Evolutionary conservation across 1,140 invertebrate species (phyloP), one percentile per base, ranked within the genome.

Genomic region (Drosophila kurseongensis): DNA sequence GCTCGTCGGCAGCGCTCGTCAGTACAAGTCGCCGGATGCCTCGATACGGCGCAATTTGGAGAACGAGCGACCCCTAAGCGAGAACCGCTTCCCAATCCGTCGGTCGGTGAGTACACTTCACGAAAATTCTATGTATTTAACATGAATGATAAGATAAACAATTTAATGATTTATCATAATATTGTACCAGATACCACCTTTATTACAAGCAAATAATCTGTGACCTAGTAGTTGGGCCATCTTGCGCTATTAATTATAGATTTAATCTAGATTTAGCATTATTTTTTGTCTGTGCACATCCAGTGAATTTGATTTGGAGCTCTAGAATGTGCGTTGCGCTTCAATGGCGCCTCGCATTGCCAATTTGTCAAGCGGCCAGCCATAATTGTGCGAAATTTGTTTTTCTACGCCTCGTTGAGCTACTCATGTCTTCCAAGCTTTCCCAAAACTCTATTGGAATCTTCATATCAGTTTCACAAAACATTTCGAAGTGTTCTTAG

Each of bases 21-120:
- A 66, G 63, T 88, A 88, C 47, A 88, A 88, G 75, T 89, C 84
- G 42, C 84, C 83, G 74, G 79, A 89, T 88, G 84, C 36, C 57
- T 77, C 83, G 59, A 27, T 74, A 52, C 52, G 60, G 48, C 66
- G 79, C 54, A 66, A 60, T 73, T 88, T 77, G 72, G 79, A 89
- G 59, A 73, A 76, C 76, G 80, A 78, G 45, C 84, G 83, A 10
- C 83, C 83, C 57, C 84, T 80, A 42, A 88, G 83, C 62, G 83
- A 89, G 76, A 88, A 88, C 66, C 83, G 83, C 27, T 83, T 88
- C 59, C 83, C 83, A 67, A 83, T 88, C 61, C 67, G 72, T 5
- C 80, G 69, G 45, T 32, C 56, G 84, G 83, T 88, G 59, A 89
- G 84, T 84, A 47, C 55, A 58, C 48, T 51, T 8, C 4, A 16